Percentiles rank a stretch among this genome's conserved stretches.
Evolutionary conservation across 1,140 invertebrate species (phyloP).

Genomic region (Branchinecta lindahli): DNA sequence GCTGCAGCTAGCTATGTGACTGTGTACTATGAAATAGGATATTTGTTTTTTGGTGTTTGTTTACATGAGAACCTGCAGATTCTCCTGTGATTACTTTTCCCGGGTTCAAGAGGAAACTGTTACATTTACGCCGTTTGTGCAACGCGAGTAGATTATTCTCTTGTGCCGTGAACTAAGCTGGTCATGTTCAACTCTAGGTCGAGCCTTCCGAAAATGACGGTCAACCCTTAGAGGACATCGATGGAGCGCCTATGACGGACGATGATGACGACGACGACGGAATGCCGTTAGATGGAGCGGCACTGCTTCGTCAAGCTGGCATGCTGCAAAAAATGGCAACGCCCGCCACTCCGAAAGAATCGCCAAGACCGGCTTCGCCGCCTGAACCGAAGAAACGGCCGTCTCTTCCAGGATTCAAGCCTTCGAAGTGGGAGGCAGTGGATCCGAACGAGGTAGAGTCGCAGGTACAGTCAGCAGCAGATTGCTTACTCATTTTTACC

Average conservation of each 20-base stretch:
- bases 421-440: neutral
- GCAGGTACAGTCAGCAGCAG: neutral
- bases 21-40: too few species aligned
- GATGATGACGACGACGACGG: constrained; percentile 10
- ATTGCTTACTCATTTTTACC: too few species aligned
- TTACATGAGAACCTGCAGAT: too few species aligned
- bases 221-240: constrained; percentile 38
- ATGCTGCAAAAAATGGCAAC: neutral
- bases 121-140: too few species aligned
- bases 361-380: neutral
- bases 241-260: constrained; percentile 40
- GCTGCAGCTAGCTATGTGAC: too few species aligned
- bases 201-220: constrained; percentile 28
- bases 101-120: too few species aligned
- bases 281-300: constrained; percentile 59
- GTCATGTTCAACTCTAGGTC: constrained; percentile 24
- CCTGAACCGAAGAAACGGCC: neutral
- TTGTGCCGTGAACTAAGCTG: constrained; percentile 27
- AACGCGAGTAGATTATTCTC: constrained; percentile 24
- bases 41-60: too few species aligned
- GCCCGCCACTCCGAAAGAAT: neutral
- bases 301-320: constrained; percentile 47
- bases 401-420: neutral
- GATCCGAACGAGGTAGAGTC: neutral
- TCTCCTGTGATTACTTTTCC: too few species aligned